Base-by-base conservation (phyloP, 2,888 invertebrate species). In the Ormyrus nitidulus region DNA sequence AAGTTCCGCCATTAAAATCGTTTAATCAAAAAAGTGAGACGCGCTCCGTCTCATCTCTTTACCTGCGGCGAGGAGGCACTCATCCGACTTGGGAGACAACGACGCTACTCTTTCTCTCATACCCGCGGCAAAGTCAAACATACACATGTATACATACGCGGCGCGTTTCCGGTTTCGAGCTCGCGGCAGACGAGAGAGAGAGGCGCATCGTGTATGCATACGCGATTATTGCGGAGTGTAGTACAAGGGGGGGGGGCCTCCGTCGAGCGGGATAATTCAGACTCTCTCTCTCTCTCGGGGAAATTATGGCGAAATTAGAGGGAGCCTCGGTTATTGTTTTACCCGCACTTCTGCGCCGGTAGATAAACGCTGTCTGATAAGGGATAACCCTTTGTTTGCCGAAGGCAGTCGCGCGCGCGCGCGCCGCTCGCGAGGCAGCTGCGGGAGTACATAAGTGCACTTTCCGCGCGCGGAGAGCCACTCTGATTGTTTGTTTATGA, bases 281-380 rank as follows among this genome's bases (percentile, higher is more conserved):
- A 10, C 44, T 70, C 72, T 56, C 72, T 51, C 72, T 56, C 72
- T 51, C 34, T 34, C 34, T 4, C 9, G 74, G 69, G 75, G 65
- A 81, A 76, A 75, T 79, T 72, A 66, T 49, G 76, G 72, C 59
- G 72, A 79, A 81, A 81, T 79, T 79, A 73, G 76, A 70, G 79
- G 79, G 79, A 56, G 65, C 49, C n/a, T 48, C 71, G 53, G 56
- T 74, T 81, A 77, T 76, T 77, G 81, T 79, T 79, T 81, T 64
- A 49, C 72, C 72, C 81, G 78, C 81, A 69, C 81, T 72, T 78
- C 61, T 80, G 58, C 68, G 49, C 58, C 58, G 61, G 73, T 8
- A 73, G 77, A 79, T 79, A 79, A 81, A 79, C 73, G 69, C 73
- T 53, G 44, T 48, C 53, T 54, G 76, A 81, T 81, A 81, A 81